Evolutionary conservation across 2,888 invertebrate genomes (phyloP), one percentile per base, ranked within the genome.

Genomic region (Nowickia ferox): DNA sequence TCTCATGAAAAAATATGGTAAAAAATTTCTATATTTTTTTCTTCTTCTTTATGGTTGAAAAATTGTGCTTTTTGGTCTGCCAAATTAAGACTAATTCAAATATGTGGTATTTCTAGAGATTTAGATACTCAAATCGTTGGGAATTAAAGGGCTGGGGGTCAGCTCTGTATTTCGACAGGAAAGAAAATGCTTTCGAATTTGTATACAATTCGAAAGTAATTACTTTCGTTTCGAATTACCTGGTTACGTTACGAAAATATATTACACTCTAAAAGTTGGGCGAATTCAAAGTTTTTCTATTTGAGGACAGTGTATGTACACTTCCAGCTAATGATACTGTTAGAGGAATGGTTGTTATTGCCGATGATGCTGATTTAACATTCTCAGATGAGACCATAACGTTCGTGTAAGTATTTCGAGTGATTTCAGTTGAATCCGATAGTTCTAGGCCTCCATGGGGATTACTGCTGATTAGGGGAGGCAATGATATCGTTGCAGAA

Each of bases 401-500:
- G 19, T 84, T 86, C 2, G 72, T 77, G 55, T 17, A 84, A 40
- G 48, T 11, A 75, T 79, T 80, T 40, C 76, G 80, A 57, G 42
- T 81, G 38, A 74, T 15, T 40, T 74, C 81, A 51, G 51, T 13
- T 15, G 69, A 30, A 19, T 84, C 65, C 13, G 78, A 22, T 53
- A 72, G 2, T 11, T 83, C 74, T 42, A 76, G 6, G 8, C 61
- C 9, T 1, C 55, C 38, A 44, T 68, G 76, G 6, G 65, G 13
- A 61, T 86, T 79, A 38, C 48, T 76, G 2, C 48, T 48, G 13
- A 80, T 72, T 55, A 83, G 17, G 6, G 83, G 79, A 53, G 83
- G 76, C 38, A 86, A 55, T 17, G 79, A 88, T 83, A 53, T 87
- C 85, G 83, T 89, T 86, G 38, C 88, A 84, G 82, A 87, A 94